Percentiles rank a stretch among this genome's conserved stretches.
Evolutionary conservation across 53 echinoderm and acorn worm species (phyloP).

Genomic region (Patiria pectinifera): DNA sequence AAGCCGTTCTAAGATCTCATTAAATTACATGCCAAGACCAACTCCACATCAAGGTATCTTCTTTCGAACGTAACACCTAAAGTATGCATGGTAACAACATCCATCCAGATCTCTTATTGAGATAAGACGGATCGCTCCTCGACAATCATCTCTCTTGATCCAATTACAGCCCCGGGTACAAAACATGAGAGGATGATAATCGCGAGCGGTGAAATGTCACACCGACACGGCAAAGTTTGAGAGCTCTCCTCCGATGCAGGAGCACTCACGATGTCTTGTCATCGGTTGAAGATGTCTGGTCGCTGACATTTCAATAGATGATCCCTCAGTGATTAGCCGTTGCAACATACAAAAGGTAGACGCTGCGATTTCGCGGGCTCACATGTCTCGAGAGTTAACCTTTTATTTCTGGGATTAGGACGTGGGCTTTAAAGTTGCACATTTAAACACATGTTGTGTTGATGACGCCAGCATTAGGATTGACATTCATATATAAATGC

Average conservation of each 20-base stretch:
- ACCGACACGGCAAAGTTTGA: neutral
- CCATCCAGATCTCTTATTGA: neutral
- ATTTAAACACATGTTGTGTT: too few relatives aligned
- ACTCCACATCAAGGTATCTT: neutral
- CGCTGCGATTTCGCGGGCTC: neutral
- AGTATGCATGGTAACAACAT: neutral
- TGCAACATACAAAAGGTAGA: neutral
- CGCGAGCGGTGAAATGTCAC: neutral
- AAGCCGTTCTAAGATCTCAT: neutral
- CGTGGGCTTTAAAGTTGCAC: too few relatives aligned
- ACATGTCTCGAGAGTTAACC: neutral
- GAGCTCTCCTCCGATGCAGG: neutral
- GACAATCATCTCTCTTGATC: neutral
- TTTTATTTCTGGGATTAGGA: neutral
- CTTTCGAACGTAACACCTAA: neutral
- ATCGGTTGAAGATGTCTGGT: neutral
- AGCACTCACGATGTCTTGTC: neutral
- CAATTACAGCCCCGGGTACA: constrained; percentile 9
- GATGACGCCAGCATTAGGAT: too few relatives aligned
- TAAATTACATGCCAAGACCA: neutral
- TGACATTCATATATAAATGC: too few relatives aligned
- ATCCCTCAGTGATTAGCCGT: neutral
- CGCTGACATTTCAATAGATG: neutral
- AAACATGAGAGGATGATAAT: neutral
- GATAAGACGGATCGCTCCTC: neutral